Percentiles rank a stretch among this genome's conserved stretches.
Evolutionary conservation across 2,888 invertebrate species (phyloP).

Genomic region (Plebejus melissa): DNA sequence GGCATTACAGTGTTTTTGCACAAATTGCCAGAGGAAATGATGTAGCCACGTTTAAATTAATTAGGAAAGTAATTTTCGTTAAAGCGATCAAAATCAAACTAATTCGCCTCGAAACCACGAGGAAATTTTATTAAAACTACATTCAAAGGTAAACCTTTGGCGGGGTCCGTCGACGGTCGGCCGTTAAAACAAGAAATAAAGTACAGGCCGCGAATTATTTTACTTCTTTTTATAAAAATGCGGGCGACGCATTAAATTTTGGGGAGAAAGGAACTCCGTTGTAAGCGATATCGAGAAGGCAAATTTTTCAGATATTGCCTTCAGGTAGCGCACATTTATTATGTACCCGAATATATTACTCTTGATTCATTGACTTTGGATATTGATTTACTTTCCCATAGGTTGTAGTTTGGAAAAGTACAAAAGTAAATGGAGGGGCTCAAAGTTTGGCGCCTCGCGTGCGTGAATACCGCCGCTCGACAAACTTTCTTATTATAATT

Average conservation of each 20-base stretch:
- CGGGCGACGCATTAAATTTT: conserved; percentile 79
- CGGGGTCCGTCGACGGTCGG: conserved; percentile 47
- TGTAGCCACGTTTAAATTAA: conserved; percentile 39
- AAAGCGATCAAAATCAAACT: conserved; percentile 54
- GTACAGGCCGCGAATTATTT: conserved; percentile 76
- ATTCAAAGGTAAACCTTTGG: conserved; percentile 34
- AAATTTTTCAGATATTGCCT: conserved; percentile 80
- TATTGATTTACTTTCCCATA: conserved; percentile 79
- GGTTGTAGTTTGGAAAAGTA: conserved; percentile 67
- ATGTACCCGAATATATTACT: conserved; percentile 80
- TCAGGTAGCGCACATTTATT: conserved; percentile 80
- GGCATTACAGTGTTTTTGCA: conserved; percentile 42
- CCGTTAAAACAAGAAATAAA: conserved; percentile 79
- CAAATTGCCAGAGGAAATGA: conserved; percentile 39
- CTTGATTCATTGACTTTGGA: conserved; percentile 79
- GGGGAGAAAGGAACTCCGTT: conserved; percentile 79
- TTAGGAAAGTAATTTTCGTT: conserved; percentile 55
- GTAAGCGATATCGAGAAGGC: conserved; percentile 79
- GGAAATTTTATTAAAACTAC: conserved; percentile 59
- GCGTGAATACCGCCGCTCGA: conserved; percentile 35
- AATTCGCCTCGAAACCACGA: conserved; percentile 55
- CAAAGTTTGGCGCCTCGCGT: conserved; percentile 52
- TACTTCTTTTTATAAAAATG: conserved; percentile 79
- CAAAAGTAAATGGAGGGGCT: conserved; percentile 53
- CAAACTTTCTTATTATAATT: conserved; percentile 15